Percentiles rank a stretch among this genome's conserved stretches.
These are phyloP conservation scores for Drosophila prolongata DNA, from an alignment of 2,888 invertebrate species.

Conservation along the genomic window DNA sequence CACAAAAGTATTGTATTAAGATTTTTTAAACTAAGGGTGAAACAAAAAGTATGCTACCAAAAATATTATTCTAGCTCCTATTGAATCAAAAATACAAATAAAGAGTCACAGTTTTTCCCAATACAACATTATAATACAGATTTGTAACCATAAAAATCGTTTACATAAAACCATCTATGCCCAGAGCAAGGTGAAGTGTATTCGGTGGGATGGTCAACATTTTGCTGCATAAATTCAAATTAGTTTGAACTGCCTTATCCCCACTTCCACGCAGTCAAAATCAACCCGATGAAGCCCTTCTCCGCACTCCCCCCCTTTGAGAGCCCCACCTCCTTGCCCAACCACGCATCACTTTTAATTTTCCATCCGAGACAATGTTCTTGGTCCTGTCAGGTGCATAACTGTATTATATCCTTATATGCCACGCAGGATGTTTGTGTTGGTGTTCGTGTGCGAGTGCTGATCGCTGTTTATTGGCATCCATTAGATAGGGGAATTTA, in stretches of 20 bases:
- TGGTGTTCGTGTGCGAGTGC: constrained; percentile 1
- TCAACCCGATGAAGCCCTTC: constrained; percentile 15
- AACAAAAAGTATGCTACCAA: no score
- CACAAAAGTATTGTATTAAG: no score
- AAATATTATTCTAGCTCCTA: no score
- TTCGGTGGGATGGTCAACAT: constrained; percentile 30
- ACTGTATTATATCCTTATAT: constrained; percentile 55
- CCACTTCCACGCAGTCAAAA: background rate
- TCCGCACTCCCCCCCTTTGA: background rate
- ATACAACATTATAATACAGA: no score
- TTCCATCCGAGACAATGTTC: constrained; percentile 61
- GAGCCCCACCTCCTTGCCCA: background rate
- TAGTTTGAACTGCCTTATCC: constrained; percentile 52
- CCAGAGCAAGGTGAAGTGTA: constrained; percentile 10
- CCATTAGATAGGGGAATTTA: constrained; percentile 78
- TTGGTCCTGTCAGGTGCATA: constrained; percentile 65
- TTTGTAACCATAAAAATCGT: background rate
- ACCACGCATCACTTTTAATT: constrained; percentile 74
- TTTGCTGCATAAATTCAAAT: constrained; percentile 72
- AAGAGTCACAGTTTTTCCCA: no score
- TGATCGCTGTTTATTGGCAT: constrained; percentile 68
- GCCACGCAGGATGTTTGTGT: constrained; percentile 4
- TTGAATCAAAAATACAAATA: no score
- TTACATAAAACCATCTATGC: background rate
- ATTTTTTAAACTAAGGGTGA: no score